Evolutionary conservation across 2,797 vertebrate genomes (phyloP), one percentile per base, ranked within the genome.

Genomic region (Fratercula arctica): DNA sequence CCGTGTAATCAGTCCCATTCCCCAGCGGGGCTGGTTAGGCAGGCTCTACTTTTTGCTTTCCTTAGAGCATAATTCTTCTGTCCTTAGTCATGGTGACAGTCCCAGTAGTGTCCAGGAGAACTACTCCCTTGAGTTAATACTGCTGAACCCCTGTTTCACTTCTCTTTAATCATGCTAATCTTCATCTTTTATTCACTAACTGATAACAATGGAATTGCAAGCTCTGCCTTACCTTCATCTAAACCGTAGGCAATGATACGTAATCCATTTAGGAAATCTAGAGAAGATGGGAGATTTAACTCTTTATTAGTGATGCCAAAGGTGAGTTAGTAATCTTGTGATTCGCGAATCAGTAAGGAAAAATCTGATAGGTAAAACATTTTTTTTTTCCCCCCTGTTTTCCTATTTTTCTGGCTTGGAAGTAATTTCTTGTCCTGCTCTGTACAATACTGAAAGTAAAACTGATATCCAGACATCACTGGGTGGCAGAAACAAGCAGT

Each of bases 111-210:
- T 94, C 95, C 93, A 93, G 64, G 50, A 95, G 87, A 93, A 93
- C 93, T 95, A 84, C 51, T 92, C 76, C 88, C 79, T 86, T 35
- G 85, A 93, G 90, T 84, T 93, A 92, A 89, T 86, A 63, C 46
- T 63, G 56, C 46, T 69, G 90, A 94, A 94, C 73, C 66, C n/a
- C 28, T 69, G 70, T 84, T 96, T 91, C 76, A 76, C 63, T 93
- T 96, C 54, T 88, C 76, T 91, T 97, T 96, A 94, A 91, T 92
- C 85, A 93, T 82, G 63, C 11, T 92, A 95, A 97, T 97, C 95
- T 96, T 96, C 89, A 93, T 95, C 89, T 96, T 96, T 96, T 96
- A 95, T 95, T 97, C 66, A 95, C 89, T 50, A 94, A 83, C 82
- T 10, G 4, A 35, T 93, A 95, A 96, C 92, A 96, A 95, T 53